Evolutionary conservation across 2,888 invertebrate species (phyloP), one percentile per base, ranked within the genome.

Genomic region (Limnephilus rhombicus): DNA sequence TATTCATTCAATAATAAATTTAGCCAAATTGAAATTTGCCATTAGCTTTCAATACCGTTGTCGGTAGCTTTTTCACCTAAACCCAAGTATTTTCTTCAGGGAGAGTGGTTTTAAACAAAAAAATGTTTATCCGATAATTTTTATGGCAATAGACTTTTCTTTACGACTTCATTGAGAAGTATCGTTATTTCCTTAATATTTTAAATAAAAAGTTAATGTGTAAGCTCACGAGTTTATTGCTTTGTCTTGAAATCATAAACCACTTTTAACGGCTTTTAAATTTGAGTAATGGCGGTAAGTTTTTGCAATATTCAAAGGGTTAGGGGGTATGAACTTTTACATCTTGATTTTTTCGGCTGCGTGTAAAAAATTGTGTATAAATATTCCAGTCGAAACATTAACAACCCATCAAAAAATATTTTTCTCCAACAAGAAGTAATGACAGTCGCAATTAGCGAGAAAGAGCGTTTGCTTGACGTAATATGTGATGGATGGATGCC

Each of bases 241-340:
- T 85, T 37, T 85, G 34, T 85, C 37, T 68, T 68, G 18, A 68
- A 68, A 68, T 85, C 34, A 85, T 85, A 85, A 85, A 85, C 85
- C 34, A 41, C 85, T 85, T 85, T 85, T 85, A 85, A 41, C 41
- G 41, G 31, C 85, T 41, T 85, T 85, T 85, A 41, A 85, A 85
- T 85, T 85, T 85, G 85, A 85, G 18, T 37, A 85, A 68, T 68
- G 53, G 53, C 53, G 18, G 18, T 68, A 68, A 68, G 53, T 82
- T 82, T 82, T 82, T 82, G 31, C 82, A 82, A 82, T 82, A 82
- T 82, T 82, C 82, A 31, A 34, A 31, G 82, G 82, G 82, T 18
- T 68, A 7, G 0, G 53, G 24, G 53, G 18, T 53, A 53, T 13
- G 18, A 5, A 24, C 18, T 68, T 68, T 68, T 24, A 68, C 13